Base-by-base conservation (phyloP, 2,113 vertebrate species). In the Tetrao urogallus region DNA sequence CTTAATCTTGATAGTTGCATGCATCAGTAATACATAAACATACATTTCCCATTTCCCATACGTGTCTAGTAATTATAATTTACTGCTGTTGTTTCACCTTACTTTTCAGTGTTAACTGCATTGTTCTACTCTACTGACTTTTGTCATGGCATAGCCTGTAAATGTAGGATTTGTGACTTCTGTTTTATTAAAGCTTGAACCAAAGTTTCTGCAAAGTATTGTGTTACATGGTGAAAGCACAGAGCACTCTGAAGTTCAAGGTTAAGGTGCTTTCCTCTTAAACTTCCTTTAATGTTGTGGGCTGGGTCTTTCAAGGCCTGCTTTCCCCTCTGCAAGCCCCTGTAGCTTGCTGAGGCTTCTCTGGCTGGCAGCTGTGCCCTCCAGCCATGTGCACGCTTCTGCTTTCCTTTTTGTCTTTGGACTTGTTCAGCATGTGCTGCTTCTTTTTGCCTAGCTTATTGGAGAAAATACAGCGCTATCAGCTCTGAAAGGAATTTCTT, bases 401-500 rank as follows among this genome's bases (percentile, higher is more conserved):
- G 8, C 11, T 1, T 74, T n/a, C 25, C 32, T 42, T 63, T 16
- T 34, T 3, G 1, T n/a, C 74, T 82, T 70, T 28, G 45, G 32
- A 21, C 7, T 2, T 10, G 3, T 0, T 28, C 25, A 60, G 24
- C 48, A 70, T 50, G 6, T 2, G 1, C 16, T 45, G 28, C 57
- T 85, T 58, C 64, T 28, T 73, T 88, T 60, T 74, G 60, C 34
- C 11, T 32, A 8, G 7, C 6, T 40, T 40, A 45, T 27, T 50
- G 34, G 30, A 48, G 24, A 61, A 70, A 79, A 28, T 38, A 43
- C 30, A 18, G 8, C 25, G 7, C 18, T 28, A 30, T 52, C 40
- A 50, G 32, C 18, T 52, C 12, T 2, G 0, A 1, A 47, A 15
- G 0, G 0, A 48, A 28, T 34, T n/a, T 27, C 32, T 63, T 63